Conservation (phyloP, 2,797 vertebrate species). For the Sebastolobus altivelis region DNA sequence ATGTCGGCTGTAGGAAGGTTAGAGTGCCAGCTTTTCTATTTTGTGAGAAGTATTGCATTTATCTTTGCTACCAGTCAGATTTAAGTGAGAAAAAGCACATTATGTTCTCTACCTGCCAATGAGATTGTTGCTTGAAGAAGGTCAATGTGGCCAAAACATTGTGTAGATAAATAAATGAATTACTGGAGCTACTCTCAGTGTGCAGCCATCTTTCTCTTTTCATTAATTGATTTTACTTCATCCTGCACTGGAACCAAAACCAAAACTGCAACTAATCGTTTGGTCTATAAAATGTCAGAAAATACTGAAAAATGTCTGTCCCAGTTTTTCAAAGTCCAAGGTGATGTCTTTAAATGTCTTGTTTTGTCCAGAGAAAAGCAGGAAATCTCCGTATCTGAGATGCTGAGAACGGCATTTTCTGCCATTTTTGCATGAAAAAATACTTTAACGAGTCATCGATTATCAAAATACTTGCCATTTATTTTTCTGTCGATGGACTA, state of each 20-base stretch:
- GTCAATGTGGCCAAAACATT: neutral
- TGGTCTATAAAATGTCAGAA: rapidly evolving
- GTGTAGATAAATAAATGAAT: neutral
- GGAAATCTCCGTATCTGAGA: too few species aligned
- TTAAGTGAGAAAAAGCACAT: neutral
- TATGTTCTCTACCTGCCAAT: neutral
- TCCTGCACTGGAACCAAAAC: neutral
- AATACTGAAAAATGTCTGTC: too few species aligned
- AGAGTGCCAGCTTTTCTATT: neutral
- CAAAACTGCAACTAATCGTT: too few species aligned
- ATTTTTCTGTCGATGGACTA: too few species aligned
- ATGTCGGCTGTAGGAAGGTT: neutral
- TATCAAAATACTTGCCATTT: too few species aligned
- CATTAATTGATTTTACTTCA: neutral
- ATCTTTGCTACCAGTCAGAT: neutral
- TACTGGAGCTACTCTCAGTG: neutral
- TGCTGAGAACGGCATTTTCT: too few species aligned
- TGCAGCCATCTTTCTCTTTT: neutral
- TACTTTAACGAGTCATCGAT: too few species aligned
- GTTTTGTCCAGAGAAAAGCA: too few species aligned
- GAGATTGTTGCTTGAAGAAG: neutral
- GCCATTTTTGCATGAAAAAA: too few species aligned
- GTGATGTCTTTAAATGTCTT: too few species aligned
- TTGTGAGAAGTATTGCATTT: neutral
- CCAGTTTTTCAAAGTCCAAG: too few species aligned